phyloP scores from a whole-genome alignment of 2,113 vertebrate genomes.

The Sorex fumeus region DNA sequence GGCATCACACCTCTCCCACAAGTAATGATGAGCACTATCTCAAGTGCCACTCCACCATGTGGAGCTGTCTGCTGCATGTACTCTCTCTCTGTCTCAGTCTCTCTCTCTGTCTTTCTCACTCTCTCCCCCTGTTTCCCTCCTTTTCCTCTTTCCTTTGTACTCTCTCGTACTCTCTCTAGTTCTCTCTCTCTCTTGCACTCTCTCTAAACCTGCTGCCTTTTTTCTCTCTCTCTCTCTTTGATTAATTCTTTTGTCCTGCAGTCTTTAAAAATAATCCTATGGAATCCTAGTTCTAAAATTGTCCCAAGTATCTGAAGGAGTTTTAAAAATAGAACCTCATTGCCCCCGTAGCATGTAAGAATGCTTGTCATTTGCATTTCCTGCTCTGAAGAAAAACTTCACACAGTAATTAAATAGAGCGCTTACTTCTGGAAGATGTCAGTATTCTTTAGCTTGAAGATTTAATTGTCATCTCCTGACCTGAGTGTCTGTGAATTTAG shows the following conservation, averaged over 20 bases:
- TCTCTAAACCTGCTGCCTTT: not conserved
- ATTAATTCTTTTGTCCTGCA: constrained; percentile 56
- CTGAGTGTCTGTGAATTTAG: constrained; percentile 36
- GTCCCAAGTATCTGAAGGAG: constrained; percentile 29
- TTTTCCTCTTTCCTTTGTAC: too few species aligned
- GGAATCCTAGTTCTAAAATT: constrained; percentile 58
- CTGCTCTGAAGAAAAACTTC: not conserved
- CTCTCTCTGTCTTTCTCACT: too few species aligned
- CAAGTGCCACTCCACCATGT: too few species aligned
- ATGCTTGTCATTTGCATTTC: constrained; percentile 8
- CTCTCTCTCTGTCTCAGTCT: too few species aligned
- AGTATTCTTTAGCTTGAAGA: not conserved
- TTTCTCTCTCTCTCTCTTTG: not conserved
- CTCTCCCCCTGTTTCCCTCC: rapidly evolving
- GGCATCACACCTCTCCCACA: rapidly evolving
- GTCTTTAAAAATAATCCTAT: constrained; percentile 49
- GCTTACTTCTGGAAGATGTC: constrained; percentile 21
- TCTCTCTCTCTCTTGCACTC: not conserved
- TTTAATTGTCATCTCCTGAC: constrained; percentile 49
- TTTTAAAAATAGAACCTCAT: constrained; percentile 60
- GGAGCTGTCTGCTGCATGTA: too few species aligned
- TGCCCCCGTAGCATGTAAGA: not conserved
- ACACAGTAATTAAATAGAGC: not conserved
- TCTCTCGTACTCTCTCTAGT: not conserved
- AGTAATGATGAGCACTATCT: not conserved